Evolutionary conservation across 1,140 invertebrate species (phyloP), one percentile per base, ranked within the genome.

Genomic region (Leptopilina clavipes): DNA sequence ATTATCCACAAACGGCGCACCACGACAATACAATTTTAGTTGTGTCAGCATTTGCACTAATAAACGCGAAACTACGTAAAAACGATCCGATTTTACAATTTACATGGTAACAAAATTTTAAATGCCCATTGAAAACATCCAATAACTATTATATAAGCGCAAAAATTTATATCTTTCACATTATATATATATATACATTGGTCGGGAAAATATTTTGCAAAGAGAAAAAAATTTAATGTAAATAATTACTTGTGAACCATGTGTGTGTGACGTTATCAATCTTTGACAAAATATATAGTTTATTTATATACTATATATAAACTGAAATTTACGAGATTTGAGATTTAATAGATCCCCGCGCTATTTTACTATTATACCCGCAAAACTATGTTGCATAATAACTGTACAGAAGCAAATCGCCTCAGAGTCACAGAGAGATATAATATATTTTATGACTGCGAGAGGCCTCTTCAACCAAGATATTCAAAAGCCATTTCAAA

Each of bases 321-420:
- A 3, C 48, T n/a, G 14, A 52, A 52, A 52, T 52, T 52, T 17
- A 52, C 48, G 48, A 52, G 48, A 52, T 52, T 52, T 8, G 14
- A 52, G 7, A 52, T 52, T 52, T 52, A 52, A 65, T 25, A 65
- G 22, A 22, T 65, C 3, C 12, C 1, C 56, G n/a, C n/a, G n/a
- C n/a, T 40, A n/a, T 65, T 65, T 65, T 65, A 52, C 48, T 52
- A 65, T 59, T n/a, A 59, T 65, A 65, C 12, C n/a, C 56, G 22
- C 56, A 31, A n/a, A 22, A 65, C 56, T 65, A 31, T 65, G 56
- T 65, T 31, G 22, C 22, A 65, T 65, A 65, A 65, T 65, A 31
- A 65, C 19, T 40, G 37, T 65, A 65, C 56, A 19, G 56, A 22
- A 65, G 56, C 56, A 65, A 65, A 65, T 22, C 56, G 56, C 19